Evolutionary conservation across 2,797 vertebrate genomes (phyloP).

Genomic region (Lutjanus campechanus): DNA sequence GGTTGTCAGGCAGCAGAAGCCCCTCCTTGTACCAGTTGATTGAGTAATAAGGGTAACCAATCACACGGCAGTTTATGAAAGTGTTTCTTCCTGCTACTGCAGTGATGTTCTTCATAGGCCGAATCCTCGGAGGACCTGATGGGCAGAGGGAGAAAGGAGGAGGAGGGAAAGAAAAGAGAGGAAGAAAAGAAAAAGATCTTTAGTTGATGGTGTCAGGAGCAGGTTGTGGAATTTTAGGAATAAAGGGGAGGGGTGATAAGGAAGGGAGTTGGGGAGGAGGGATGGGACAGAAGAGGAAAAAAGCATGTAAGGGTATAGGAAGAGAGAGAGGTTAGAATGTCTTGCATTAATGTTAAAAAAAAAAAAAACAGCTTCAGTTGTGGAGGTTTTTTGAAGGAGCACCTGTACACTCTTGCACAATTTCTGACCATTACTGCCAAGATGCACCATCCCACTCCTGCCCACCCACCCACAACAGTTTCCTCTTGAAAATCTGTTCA

Average conservation of each 20-base stretch:
- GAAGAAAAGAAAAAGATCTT: conserved; percentile 59
- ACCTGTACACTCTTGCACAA: neutral
- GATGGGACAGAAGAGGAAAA: conserved; percentile 36
- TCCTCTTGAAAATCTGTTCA: conserved; percentile 9
- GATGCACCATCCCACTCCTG: neutral
- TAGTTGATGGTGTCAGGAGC: conserved; percentile 69
- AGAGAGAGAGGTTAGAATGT: conserved; percentile 34
- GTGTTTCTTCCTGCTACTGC: conserved; percentile 96
- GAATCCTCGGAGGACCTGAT: conserved; percentile 94
- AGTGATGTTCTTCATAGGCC: conserved; percentile 96
- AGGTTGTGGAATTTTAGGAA: conserved; percentile 70
- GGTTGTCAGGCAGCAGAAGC: conserved; percentile 95
- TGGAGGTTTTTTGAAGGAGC: neutral
- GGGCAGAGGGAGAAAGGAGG: conserved; percentile 46
- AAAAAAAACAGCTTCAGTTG: neutral
- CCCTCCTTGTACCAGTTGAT: conserved; percentile 99
- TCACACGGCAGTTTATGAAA: conserved; percentile 98
- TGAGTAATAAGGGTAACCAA: conserved; percentile 98
- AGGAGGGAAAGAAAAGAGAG: conserved; percentile 37
- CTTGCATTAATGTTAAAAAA: conserved; percentile 6
- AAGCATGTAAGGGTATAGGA: conserved; percentile 31
- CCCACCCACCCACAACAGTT: neutral
- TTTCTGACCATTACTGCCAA: neutral
- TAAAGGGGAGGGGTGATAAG: conserved; percentile 53
- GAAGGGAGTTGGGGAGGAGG: conserved; percentile 48